Base-by-base conservation (phyloP, 37 sponge, comb jelly and placozoan genomes). In the Cladorhizidae sp. region DNA sequence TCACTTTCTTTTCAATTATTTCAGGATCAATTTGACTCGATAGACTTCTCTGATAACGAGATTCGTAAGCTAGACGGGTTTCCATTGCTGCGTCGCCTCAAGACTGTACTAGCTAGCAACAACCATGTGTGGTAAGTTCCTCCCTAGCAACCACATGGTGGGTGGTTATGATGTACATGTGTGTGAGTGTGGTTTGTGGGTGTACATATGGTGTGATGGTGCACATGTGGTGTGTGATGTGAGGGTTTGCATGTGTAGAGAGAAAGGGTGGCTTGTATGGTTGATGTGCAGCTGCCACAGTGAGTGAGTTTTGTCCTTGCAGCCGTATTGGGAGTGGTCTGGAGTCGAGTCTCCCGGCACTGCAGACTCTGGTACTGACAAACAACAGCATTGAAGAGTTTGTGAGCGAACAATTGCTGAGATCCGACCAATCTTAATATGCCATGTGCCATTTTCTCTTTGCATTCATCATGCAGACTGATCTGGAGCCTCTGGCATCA, bases 21-120 rank as follows among this genome's bases (percentile, higher is more conserved):
- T 15, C 55, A 95, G 94, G 91, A 90, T 81, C 98, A 98, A 78
- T 98, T 98, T 87, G 98, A 98, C 72, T 88, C 92, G 23, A 89
- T 95, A 73, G 98, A 98, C 68, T 83, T 98, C 70, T 98, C 98
- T 29, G 95, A 98, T 67, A 98, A 98, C 85, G 98, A 95, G 63
- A 95, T 98, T 23, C 84, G 93, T 1, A 93, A 87, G 41, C 36
- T 98, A 41, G 98, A 98, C 50, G 98, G 98, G 9, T 98, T 98
- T 67, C 94, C 98, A 26, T 72, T 90, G 14, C 81, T 98, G n/a
- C 68, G 43, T 0, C 67, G 98, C n/a, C 87, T 98, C n/a, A 93
- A 92, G 72, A 59, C 67, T 23, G 29, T 98, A 8, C 37, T 98
- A 20, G 18, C 91, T 40, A 93, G 91, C 86, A 98, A 98, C 90